phyloP scores from a whole-genome alignment of 1,140 invertebrate genomes.

The Apolygus lucorum region DNA sequence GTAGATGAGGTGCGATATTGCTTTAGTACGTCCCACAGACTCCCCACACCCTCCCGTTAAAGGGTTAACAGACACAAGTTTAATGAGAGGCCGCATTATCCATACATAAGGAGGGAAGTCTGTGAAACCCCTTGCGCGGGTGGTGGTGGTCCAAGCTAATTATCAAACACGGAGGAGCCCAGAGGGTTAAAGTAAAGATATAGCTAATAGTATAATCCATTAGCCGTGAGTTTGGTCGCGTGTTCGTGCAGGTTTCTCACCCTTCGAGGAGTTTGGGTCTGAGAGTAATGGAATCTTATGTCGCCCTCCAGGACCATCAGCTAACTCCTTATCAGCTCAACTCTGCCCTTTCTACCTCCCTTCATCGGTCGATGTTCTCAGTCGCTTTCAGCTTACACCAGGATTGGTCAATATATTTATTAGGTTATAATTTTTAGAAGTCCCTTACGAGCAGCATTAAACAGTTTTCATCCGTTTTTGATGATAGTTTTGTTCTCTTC shows the following conservation, averaged over 20 bases:
- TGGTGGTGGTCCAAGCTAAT: conserved; percentile 4
- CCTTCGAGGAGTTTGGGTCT: neutral
- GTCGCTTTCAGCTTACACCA: no score
- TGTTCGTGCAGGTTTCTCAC: conserved; percentile 2
- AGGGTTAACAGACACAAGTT: no score
- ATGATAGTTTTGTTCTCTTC: no score
- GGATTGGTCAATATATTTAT: no score
- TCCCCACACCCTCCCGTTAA: no score
- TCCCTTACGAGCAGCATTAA: no score
- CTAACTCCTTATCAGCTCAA: conserved; percentile 11
- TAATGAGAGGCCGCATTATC: neutral
- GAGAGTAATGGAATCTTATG: conserved; percentile 4
- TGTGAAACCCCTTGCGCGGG: neutral
- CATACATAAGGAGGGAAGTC: neutral
- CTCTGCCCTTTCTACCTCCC: no score
- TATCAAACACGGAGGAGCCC: neutral
- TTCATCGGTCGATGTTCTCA: no score
- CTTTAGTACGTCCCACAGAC: neutral
- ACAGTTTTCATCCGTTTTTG: no score
- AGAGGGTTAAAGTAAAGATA: neutral
- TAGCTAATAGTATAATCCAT: conserved; percentile 17
- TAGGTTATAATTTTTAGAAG: no score
- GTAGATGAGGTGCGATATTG: neutral
- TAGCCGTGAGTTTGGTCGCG: conserved; percentile 1
- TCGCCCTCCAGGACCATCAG: conserved; percentile 12